Conservation (phyloP, 2,113 vertebrate genomes). For the Herpetotheres cachinnans region DNA sequence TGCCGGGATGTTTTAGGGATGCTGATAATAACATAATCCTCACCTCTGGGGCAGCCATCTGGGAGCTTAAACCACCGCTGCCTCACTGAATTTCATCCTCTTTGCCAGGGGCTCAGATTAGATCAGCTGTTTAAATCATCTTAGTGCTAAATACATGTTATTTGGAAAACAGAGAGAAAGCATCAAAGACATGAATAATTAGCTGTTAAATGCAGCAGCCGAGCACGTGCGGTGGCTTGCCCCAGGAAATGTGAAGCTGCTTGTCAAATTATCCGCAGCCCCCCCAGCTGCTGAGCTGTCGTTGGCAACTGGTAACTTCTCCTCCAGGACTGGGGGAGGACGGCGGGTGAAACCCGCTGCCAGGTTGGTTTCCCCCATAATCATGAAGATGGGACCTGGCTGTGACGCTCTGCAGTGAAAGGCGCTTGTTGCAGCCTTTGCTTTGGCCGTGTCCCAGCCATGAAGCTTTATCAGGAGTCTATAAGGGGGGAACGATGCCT, state of each 20-base stretch:
- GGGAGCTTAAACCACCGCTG: not conserved
- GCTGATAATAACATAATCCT: not conserved
- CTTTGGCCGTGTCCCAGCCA: fast-evolving
- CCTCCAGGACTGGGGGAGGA: not conserved
- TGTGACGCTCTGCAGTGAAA: not conserved
- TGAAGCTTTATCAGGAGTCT: not conserved
- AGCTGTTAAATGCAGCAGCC: not conserved
- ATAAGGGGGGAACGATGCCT: not conserved
- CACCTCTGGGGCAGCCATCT: constrained; percentile 17
- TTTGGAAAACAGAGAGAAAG: not conserved
- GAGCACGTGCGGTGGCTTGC: fast-evolving
- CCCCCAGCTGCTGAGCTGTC: not conserved
- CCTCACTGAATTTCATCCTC: not conserved
- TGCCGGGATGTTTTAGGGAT: not conserved
- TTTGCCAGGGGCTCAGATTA: constrained; percentile 7
- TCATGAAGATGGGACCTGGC: fast-evolving
- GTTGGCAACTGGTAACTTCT: fast-evolving
- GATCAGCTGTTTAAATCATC: constrained; percentile 29
- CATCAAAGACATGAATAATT: not conserved
- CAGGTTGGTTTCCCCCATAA: not conserved
- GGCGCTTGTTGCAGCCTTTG: not conserved
- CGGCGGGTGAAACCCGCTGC: fast-evolving
- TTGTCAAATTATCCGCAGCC: not conserved
- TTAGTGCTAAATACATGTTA: not conserved
- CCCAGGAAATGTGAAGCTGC: not conserved